These are phyloP conservation scores for Nettapus auritus DNA, from an alignment of 2,113 vertebrate species.

Conservation along the genomic window DNA sequence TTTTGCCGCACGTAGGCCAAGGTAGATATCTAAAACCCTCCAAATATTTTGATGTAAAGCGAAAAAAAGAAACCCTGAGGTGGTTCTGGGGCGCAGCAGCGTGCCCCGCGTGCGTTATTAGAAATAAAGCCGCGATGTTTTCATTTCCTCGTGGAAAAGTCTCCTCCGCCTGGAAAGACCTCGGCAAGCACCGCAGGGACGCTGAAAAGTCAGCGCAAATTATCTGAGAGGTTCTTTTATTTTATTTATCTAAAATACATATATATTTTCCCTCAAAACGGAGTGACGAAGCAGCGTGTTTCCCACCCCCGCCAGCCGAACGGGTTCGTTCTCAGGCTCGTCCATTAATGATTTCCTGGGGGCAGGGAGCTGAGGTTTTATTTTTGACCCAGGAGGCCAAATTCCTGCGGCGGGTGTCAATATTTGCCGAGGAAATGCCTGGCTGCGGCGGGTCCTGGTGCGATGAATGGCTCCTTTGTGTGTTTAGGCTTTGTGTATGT, in stretches of 20 bases:
- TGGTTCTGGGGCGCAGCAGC: background rate
- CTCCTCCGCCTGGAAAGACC: background rate
- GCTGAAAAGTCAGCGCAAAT: background rate
- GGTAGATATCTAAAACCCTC: background rate
- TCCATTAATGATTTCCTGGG: rapidly evolving
- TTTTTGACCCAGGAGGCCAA: background rate
- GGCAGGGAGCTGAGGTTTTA: background rate
- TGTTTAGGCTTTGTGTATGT: too few relatives aligned
- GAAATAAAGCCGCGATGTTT: background rate
- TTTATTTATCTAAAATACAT: too few relatives aligned
- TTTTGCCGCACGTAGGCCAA: background rate
- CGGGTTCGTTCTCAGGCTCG: background rate
- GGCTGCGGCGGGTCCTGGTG: rapidly evolving
- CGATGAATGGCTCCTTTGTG: rapidly evolving
- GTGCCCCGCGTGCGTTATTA: too few relatives aligned
- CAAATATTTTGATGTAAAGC: background rate
- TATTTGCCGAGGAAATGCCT: background rate
- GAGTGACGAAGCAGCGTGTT: background rate
- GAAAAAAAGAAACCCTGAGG: background rate
- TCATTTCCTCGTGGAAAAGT: background rate
- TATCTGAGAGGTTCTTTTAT: too few relatives aligned
- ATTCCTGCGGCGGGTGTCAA: background rate
- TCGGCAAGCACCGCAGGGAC: background rate
- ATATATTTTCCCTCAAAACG: too few relatives aligned
- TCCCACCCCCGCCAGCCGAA: background rate